Evolutionary conservation across 2,888 invertebrate genomes (phyloP).

Genomic region (Actias luna): DNA sequence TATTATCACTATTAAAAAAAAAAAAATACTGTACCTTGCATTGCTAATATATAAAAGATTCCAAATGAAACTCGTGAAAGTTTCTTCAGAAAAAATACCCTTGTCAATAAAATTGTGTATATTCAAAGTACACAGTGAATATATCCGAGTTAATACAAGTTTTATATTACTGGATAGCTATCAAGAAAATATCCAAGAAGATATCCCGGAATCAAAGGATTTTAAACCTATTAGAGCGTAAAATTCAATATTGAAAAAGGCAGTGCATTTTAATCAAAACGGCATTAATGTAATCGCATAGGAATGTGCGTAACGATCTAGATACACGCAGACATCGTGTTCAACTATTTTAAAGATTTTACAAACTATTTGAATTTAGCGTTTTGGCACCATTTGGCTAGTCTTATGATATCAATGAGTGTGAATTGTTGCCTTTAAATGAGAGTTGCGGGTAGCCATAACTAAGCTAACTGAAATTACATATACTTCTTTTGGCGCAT

Average conservation of each 20-base stretch:
- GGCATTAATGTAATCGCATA: conserved; percentile 77
- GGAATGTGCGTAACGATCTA: conserved; percentile 64
- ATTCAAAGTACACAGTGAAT: too few relatives aligned
- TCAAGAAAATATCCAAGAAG: conserved; percentile 22
- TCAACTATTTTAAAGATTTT: conserved; percentile 1
- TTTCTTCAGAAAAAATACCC: too few relatives aligned
- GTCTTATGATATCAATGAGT: not conserved
- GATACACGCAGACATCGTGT: conserved; percentile 40
- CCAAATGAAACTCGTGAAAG: too few relatives aligned
- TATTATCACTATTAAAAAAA: too few relatives aligned
- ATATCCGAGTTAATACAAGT: not conserved
- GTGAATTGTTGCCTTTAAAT: too few relatives aligned
- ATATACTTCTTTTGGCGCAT: too few relatives aligned
- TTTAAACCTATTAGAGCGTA: conserved; percentile 57
- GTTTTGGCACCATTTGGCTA: not conserved
- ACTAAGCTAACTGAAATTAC: too few relatives aligned
- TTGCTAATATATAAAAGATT: too few relatives aligned
- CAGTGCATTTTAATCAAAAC: conserved; percentile 78
- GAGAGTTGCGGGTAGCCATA: too few relatives aligned
- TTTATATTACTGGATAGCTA: conserved; percentile 3
- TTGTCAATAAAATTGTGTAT: too few relatives aligned
- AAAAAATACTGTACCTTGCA: too few relatives aligned
- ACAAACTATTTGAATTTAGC: not conserved
- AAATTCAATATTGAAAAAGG: conserved; percentile 76
- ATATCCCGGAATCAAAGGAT: conserved; percentile 42